Percentiles rank a stretch among this genome's conserved stretches.
Conservation (phyloP, 2,888 invertebrate genomes). For the Notodonta ziczac region DNA sequence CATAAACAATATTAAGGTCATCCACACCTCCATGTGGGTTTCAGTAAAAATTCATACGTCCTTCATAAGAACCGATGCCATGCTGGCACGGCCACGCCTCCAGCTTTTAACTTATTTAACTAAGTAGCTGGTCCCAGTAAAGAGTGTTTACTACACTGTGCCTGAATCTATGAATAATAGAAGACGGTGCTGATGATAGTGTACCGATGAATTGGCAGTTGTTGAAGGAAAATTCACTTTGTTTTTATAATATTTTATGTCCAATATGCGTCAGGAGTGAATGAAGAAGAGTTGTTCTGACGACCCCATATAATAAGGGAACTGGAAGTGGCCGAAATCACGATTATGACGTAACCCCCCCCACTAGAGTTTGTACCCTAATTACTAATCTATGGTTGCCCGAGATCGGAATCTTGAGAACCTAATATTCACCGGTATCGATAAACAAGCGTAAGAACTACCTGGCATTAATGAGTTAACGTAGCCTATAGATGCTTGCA, state of each 20-base stretch:
- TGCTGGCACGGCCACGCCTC: neutral
- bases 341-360: no score
- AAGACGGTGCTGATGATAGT: neutral
- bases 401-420: no score
- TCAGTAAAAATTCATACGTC: constrained; percentile 29
- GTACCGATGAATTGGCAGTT: neutral
- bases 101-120: constrained; percentile 32
- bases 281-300: no score
- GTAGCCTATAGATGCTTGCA: no score
- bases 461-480: no score
- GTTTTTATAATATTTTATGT: neutral
- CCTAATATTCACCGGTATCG: no score
- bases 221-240: neutral
- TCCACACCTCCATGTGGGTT: constrained; percentile 15
- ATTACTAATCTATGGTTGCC: no score
- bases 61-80: constrained; percentile 12
- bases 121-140: neutral
- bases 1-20: constrained; percentile 19
- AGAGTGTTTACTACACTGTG: neutral
- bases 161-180: neutral
- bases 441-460: no score
- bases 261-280: no score
- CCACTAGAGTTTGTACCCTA: no score
- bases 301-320: no score
- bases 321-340: no score